Percentiles rank a stretch among this genome's conserved stretches.
Evolutionary conservation across 2,797 vertebrate genomes (phyloP).

Genomic region (Tenualosa ilisha): DNA sequence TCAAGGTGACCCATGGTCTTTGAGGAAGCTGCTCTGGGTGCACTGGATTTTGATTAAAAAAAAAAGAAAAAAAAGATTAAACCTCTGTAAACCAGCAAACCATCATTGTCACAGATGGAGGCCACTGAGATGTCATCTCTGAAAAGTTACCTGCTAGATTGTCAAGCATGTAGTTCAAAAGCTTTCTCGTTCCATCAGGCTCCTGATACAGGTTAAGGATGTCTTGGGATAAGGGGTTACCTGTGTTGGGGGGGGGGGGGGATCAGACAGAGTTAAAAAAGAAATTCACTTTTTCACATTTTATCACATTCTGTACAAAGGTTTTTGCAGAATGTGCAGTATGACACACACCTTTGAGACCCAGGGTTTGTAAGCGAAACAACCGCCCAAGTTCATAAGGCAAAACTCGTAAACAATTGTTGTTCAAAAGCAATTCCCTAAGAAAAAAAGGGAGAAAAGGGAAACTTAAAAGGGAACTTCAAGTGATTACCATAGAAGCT

Average conservation of each 20-base stretch:
- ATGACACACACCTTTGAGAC: slow-evolving; percentile 86
- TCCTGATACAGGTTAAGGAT: slow-evolving; percentile 98
- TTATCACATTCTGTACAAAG: neutral
- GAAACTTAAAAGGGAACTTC: slow-evolving; percentile 18
- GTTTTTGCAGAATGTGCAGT: slow-evolving; percentile 12
- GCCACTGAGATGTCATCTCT: neutral
- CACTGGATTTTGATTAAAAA: slow-evolving; percentile 69
- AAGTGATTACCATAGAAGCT: neutral
- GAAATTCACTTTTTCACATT: neutral
- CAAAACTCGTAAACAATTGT: slow-evolving; percentile 99
- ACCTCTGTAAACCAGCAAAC: neutral
- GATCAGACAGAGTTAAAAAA: slow-evolving; percentile 22
- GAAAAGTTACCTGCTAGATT: slow-evolving; percentile 92
- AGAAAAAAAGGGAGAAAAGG: slow-evolving; percentile 50
- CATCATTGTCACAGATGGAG: neutral
- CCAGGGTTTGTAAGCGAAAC: slow-evolving; percentile 96
- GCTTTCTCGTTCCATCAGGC: slow-evolving; percentile 95
- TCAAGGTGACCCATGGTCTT: slow-evolving; percentile 97
- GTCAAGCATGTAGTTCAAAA: slow-evolving; percentile 99
- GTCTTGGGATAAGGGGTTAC: slow-evolving; percentile 99
- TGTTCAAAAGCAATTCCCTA: slow-evolving; percentile 99
- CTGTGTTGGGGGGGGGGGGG: slow-evolving; percentile 71
- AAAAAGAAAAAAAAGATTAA: neutral
- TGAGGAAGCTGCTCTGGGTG: slow-evolving; percentile 98
- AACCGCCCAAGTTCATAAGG: slow-evolving; percentile 99